Percentiles rank a stretch among this genome's conserved stretches.
phyloP scores from a whole-genome alignment of 2,797 vertebrate genomes.

The Gila robusta region DNA sequence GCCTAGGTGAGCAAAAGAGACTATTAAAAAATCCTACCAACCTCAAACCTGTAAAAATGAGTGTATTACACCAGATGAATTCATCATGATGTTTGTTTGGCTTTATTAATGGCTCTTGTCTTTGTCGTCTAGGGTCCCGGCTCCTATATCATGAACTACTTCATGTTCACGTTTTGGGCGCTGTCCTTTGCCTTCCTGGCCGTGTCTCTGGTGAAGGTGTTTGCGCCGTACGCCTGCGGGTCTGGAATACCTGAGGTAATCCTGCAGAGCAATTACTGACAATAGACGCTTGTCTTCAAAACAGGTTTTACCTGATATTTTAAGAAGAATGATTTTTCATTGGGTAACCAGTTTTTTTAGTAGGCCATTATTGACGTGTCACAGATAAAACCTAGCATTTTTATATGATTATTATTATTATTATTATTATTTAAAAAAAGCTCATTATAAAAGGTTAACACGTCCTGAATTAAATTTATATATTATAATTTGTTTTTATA shows the following conservation, averaged over 20 bases:
- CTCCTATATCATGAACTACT: conserved; percentile 99
- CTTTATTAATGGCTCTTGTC: background rate
- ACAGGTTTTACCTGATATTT: background rate
- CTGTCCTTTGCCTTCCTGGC: conserved; percentile 96
- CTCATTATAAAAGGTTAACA: background rate
- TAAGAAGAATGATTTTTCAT: background rate
- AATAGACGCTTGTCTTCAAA: background rate
- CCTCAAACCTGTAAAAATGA: background rate
- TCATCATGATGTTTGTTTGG: background rate
- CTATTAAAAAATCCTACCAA: background rate
- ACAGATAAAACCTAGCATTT: background rate
- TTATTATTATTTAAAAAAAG: background rate
- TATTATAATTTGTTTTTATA: no score
- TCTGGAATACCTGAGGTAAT: conserved; percentile 98
- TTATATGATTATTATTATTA: no score
- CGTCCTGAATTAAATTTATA: background rate
- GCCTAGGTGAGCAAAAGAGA: background rate
- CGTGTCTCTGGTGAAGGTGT: conserved; percentile 95
- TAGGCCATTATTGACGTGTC: background rate
- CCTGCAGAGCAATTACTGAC: background rate
- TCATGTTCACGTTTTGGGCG: conserved; percentile 99
- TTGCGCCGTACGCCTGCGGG: conserved; percentile 97
- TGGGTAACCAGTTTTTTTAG: background rate
- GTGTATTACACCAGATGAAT: background rate
- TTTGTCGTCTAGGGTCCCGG: conserved; percentile 87